Base-by-base conservation (phyloP, 2,113 vertebrate species). In the Leiothrix lutea region DNA sequence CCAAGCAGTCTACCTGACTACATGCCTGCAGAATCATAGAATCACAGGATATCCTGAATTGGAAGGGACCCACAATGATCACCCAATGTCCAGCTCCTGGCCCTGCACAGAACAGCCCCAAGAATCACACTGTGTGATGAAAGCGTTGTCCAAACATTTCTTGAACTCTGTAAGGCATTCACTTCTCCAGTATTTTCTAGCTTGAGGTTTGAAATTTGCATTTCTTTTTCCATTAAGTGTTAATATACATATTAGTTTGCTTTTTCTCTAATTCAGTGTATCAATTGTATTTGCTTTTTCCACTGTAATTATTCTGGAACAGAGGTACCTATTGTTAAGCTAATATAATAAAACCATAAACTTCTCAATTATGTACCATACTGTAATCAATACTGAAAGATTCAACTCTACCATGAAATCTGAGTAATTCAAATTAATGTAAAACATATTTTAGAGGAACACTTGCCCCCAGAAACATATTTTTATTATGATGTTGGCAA, bases 1-100 rank as follows among this genome's bases (percentile, higher is more conserved):
- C 11, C 14, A 69, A 73, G 33, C 5, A 85, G 15, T 33, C 31
- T 81, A 25, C 10, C 4, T 7, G 3, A 15, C 21, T 72, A 40
- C 26, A 31, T 24, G 11, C 12, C 38, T 57, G 21, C 12, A 54
- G 35, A 62, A 81, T 40, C 20, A n/a, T 24, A n/a, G 28, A 67
- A 81, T 29, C 20, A 40, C 23, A n/a, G 28, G 47, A 48, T 42
- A 29, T 25, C 16, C 51, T 66, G 51, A 40, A 12, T 0, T n/a
- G 50, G 50, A 64, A 66, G 5, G 29, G 29, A 35, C 10, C 5
- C 71, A 16, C 24, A 31, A 42, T 11, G 31, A 31, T 50, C 25
- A 25, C 4, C 3, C 4, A 11, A 35, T 24, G 4, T 42, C 25
- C 25, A 21, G 0, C 10, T 40, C 24, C 29, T 56, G 23, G 12